These are phyloP conservation scores for Ara ararauna DNA, from an alignment of 2,797 vertebrate species.

Conservation along the genomic window DNA sequence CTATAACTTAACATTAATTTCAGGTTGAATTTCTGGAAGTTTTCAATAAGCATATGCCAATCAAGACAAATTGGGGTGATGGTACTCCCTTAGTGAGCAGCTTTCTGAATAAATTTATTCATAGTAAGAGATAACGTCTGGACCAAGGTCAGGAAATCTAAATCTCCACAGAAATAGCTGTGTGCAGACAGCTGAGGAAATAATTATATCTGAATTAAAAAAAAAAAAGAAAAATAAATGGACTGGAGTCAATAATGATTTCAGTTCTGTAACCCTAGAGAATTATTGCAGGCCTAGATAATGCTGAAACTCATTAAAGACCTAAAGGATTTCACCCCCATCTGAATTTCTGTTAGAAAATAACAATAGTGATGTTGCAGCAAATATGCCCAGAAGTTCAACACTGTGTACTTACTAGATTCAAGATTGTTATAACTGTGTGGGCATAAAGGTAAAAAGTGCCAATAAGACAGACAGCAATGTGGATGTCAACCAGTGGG, in stretches of 20 bases:
- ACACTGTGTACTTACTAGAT: neutral
- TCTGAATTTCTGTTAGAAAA: constrained; percentile 63
- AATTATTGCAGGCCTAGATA: constrained; percentile 58
- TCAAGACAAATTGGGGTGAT: constrained; percentile 68
- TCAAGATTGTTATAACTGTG: neutral
- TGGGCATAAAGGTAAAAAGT: neutral
- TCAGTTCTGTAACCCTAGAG: constrained; percentile 69
- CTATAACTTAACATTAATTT: constrained; percentile 38
- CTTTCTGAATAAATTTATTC: constrained; percentile 73
- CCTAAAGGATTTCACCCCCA: constrained; percentile 59
- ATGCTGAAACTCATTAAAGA: constrained; percentile 75
- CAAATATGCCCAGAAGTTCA: neutral
- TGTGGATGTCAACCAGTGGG: neutral
- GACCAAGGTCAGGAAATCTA: constrained; percentile 68
- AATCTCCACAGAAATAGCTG: constrained; percentile 62
- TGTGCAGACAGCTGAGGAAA: constrained; percentile 62
- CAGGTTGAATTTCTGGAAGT: constrained; percentile 44
- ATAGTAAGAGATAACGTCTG: constrained; percentile 65
- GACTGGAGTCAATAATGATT: constrained; percentile 71
- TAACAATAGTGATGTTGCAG: constrained; percentile 27
- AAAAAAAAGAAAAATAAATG: neutral
- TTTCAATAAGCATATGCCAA: constrained; percentile 61
- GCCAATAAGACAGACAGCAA: neutral
- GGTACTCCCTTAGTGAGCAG: constrained; percentile 46
- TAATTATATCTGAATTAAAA: constrained; percentile 68